Base-by-base conservation (phyloP, 2,113 vertebrate genomes). In the Tricholaema leucomelas region DNA sequence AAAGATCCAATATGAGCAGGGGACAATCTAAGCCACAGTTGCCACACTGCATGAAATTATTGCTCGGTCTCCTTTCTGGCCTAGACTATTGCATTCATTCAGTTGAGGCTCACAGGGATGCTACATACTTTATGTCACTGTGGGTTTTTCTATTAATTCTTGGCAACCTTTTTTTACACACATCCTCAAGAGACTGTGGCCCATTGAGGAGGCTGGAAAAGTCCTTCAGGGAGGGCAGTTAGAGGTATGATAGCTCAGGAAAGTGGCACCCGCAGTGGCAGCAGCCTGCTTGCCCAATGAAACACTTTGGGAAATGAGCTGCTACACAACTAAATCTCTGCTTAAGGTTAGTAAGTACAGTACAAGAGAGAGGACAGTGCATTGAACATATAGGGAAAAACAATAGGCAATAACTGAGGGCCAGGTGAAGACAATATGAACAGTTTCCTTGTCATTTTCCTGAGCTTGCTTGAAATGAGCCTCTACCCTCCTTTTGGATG, bases 221-320 rank as follows among this genome's bases (percentile, higher is more conserved):
- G 52, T 55, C 76, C 58, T 88, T 70, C 74, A 61, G 77, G 69
- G 44, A 87, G 88, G 38, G 61, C 25, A 48, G 60, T 58, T 56
- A 80, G 72, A 77, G 56, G 52, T 35, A 30, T n/a, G 30, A 42
- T 35, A 54, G 35, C 55, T 52, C 54, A 75, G 78, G 75, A 69
- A 82, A 60, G 35, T 50, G 72, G 67, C 65, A 74, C 55, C 13
- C 40, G 60, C 54, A 46, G 46, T 48, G 76, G 48, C 73, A 76
- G 42, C 60, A 28, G 48, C 59, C 81, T 55, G 65, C 59, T 35
- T 33, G 70, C 66, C 85, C 90, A 81, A 84, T 15, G 10, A 64
- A 63, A 61, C 23, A 24, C 80, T 69, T 71, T n/a, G 65, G 72
- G 73, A 96, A 95, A 90, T 16, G 72, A 90, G 76, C 64, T 87